phyloP scores from a whole-genome alignment of 2,888 invertebrate species.

The Pachymerium ferrugineum region DNA sequence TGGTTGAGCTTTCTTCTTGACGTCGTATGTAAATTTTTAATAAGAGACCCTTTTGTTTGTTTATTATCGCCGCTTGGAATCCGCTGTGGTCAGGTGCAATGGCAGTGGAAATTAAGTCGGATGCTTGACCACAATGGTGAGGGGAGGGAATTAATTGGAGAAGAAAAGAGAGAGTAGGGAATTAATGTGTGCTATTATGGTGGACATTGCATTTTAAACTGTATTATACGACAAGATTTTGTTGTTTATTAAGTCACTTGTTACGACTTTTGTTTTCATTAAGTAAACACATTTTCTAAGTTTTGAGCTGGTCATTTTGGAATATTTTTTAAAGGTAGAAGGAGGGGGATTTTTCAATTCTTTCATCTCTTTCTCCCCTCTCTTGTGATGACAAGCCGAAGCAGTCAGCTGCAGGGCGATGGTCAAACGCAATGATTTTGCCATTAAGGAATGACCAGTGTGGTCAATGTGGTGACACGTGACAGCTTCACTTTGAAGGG shows the following conservation, averaged over 20 bases:
- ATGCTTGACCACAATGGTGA: background rate
- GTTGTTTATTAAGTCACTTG: background rate
- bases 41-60: slow-evolving; percentile 4
- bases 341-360: background rate
- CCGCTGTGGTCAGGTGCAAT: background rate
- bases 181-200: background rate
- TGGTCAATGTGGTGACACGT: too few relatives aligned
- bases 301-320: background rate
- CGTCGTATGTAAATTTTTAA: slow-evolving; percentile 7
- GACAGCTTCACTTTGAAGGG: too few relatives aligned
- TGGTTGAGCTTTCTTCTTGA: too few relatives aligned
- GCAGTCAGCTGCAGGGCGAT: too few relatives aligned
- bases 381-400: background rate
- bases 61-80: background rate
- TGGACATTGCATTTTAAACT: slow-evolving; percentile 19
- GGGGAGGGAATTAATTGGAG: slow-evolving; percentile 18
- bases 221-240: slow-evolving; percentile 6
- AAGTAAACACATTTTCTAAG: background rate
- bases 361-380: background rate
- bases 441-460: background rate
- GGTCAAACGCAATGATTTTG: background rate
- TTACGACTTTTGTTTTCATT: background rate
- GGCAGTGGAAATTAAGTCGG: slow-evolving; percentile 22
- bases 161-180: background rate
- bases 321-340: too few relatives aligned